These are phyloP conservation scores for Bombus picipes DNA, from an alignment of 1,140 invertebrate genomes.

Conservation along the genomic window DNA sequence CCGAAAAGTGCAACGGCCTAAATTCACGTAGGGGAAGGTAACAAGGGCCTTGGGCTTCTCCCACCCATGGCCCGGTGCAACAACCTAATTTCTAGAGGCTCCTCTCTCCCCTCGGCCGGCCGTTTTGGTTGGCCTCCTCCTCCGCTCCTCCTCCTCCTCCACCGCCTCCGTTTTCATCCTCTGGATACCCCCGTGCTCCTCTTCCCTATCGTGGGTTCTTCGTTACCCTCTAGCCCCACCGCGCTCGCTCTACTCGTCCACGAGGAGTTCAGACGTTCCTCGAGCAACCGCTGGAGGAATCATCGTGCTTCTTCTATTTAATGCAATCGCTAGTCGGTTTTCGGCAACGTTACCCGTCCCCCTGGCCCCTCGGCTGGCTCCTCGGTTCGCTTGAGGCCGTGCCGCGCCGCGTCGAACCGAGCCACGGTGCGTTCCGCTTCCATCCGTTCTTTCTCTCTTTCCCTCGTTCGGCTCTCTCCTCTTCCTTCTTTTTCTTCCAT, in stretches of 20 bases:
- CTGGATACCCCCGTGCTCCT: slow-evolving; percentile 39
- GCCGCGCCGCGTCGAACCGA: slow-evolving; percentile 50
- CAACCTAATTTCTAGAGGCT: slow-evolving; percentile 83
- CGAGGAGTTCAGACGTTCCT: slow-evolving; percentile 54
- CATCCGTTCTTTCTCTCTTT: slow-evolving; percentile 56
- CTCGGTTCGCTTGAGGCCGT: slow-evolving; percentile 11
- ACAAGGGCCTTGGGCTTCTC: slow-evolving; percentile 81
- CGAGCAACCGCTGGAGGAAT: slow-evolving; percentile 54
- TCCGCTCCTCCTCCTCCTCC: slow-evolving; percentile 46
- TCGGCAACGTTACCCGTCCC: slow-evolving; percentile 74
- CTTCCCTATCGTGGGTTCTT: slow-evolving; percentile 24
- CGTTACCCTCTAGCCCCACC: slow-evolving; percentile 49
- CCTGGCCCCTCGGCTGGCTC: slow-evolving; percentile 32
- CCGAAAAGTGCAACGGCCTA: slow-evolving; percentile 83
- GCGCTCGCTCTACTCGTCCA: slow-evolving; percentile 11
- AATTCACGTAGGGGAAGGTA: slow-evolving; percentile 80
- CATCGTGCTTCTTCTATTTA: slow-evolving; percentile 77
- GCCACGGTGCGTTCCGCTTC: slow-evolving; percentile 56
- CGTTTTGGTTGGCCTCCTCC: slow-evolving; percentile 47
- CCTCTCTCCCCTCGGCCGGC: slow-evolving; percentile 55
- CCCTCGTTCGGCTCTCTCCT: slow-evolving; percentile 18
- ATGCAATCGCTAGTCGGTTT: slow-evolving; percentile 81
- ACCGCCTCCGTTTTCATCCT: slow-evolving; percentile 54
- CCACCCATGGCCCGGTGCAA: slow-evolving; percentile 80
- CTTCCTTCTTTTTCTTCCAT: slow-evolving; percentile 59